phyloP scores from a whole-genome alignment of 2,797 vertebrate genomes.

The Bucorvus abyssinicus region DNA sequence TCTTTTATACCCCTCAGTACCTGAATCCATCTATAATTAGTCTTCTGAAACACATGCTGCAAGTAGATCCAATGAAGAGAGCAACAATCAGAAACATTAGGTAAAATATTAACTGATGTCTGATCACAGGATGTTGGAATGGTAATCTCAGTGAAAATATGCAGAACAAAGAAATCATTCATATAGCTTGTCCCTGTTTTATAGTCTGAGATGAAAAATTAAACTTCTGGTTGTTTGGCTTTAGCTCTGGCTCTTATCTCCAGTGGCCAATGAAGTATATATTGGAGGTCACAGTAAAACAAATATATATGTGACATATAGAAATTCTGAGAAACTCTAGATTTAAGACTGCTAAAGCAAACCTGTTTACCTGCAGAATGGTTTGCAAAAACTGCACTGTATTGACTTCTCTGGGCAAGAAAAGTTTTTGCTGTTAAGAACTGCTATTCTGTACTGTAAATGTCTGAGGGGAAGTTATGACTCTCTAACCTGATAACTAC shows the following conservation, averaged over 20 bases:
- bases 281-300: not conserved
- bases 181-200: not conserved
- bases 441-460: not conserved
- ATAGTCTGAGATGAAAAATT: not conserved
- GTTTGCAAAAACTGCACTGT: not conserved
- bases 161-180: not conserved
- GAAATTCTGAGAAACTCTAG: not conserved
- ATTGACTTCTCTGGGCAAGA: not conserved
- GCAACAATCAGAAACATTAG: slow-evolving; percentile 97
- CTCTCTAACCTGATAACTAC: not conserved
- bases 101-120: slow-evolving; percentile 69
- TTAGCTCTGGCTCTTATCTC: not conserved
- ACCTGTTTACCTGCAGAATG: not conserved
- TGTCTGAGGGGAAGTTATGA: not conserved
- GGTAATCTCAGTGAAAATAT: not conserved
- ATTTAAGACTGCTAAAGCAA: not conserved
- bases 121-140: not conserved
- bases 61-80: slow-evolving; percentile 99
- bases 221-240: not conserved
- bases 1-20: slow-evolving; percentile 98
- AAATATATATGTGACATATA: not conserved
- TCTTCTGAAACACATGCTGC: slow-evolving; percentile 97
- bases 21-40: slow-evolving; percentile 90
- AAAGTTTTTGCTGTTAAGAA: not conserved
- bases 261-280: not conserved